These are phyloP conservation scores for Fulmarus glacialis DNA, from an alignment of 2,113 vertebrate genomes.

Conservation along the genomic window DNA sequence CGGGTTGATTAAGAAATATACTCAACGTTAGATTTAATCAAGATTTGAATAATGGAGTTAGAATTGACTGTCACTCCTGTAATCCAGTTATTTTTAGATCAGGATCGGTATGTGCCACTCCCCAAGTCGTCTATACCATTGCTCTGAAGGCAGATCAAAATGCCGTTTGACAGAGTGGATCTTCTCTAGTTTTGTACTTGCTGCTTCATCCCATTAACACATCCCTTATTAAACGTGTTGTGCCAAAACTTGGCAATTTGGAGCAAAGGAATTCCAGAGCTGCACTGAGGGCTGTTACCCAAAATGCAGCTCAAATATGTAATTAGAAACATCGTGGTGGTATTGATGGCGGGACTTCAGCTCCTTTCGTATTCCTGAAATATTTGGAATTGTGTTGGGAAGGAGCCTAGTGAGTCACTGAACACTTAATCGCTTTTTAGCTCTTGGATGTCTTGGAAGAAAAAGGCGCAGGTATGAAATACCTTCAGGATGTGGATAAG, in stretches of 20 bases:
- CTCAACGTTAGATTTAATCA: neutral
- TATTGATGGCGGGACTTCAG: neutral
- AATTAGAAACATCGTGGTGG: neutral
- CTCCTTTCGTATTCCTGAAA: neutral
- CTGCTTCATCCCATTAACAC: neutral
- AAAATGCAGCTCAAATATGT: neutral
- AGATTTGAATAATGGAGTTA: slow-evolving; percentile 15
- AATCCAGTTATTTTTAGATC: neutral
- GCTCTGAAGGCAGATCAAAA: neutral
- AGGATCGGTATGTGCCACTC: neutral
- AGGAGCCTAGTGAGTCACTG: neutral
- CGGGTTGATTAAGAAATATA: slow-evolving; percentile 9
- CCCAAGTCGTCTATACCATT: neutral
- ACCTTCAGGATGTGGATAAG: neutral
- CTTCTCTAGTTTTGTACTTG: neutral
- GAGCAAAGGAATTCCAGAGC: neutral
- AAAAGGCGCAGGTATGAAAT: neutral
- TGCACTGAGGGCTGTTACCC: neutral
- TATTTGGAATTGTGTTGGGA: neutral
- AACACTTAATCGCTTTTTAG: neutral
- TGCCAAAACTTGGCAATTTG: neutral
- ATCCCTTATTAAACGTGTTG: fast-evolving
- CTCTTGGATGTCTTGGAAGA: neutral
- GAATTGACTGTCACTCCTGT: neutral
- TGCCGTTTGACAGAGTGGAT: fast-evolving